These are phyloP conservation scores for Ischnus inquisitorius DNA, from an alignment of 2,888 invertebrate species.

Conservation along the genomic window DNA sequence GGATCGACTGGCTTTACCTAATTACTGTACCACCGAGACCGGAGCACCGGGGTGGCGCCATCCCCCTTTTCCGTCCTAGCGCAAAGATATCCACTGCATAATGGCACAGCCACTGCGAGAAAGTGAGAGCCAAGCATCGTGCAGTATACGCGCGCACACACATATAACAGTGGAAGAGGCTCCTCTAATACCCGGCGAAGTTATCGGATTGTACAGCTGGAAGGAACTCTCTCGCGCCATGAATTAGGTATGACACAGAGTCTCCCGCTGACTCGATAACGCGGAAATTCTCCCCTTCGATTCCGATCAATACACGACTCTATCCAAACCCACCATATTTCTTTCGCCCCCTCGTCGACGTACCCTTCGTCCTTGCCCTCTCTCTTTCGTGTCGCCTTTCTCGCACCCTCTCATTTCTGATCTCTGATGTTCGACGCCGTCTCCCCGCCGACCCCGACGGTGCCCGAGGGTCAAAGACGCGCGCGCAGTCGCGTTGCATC, in stretches of 20 bases:
- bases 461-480: slow-evolving; percentile 75
- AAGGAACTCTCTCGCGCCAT: slow-evolving; percentile 72
- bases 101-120: neutral
- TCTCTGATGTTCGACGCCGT: slow-evolving; percentile 30
- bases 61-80: slow-evolving; percentile 1
- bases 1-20: slow-evolving; percentile 52
- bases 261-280: slow-evolving; percentile 67
- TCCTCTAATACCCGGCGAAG: slow-evolving; percentile 34
- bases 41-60: neutral
- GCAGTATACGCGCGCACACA: neutral
- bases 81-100: slow-evolving; percentile 20
- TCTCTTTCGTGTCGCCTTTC: slow-evolving; percentile 41
- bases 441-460: slow-evolving; percentile 55
- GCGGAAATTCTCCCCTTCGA: slow-evolving; percentile 77
- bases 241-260: slow-evolving; percentile 80
- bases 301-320: slow-evolving; percentile 81
- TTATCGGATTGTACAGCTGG: slow-evolving; percentile 65
- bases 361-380: slow-evolving; percentile 31
- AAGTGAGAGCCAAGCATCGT: neutral
- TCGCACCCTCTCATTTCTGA: slow-evolving; percentile 67
- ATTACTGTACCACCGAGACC: slow-evolving; percentile 35
- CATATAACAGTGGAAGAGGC: neutral
- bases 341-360: slow-evolving; percentile 54
- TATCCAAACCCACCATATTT: slow-evolving; percentile 65
- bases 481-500: slow-evolving; percentile 53